Conservation (phyloP, 53 echinoderm and acorn worm genomes). For the Pentamera pediparva region DNA sequence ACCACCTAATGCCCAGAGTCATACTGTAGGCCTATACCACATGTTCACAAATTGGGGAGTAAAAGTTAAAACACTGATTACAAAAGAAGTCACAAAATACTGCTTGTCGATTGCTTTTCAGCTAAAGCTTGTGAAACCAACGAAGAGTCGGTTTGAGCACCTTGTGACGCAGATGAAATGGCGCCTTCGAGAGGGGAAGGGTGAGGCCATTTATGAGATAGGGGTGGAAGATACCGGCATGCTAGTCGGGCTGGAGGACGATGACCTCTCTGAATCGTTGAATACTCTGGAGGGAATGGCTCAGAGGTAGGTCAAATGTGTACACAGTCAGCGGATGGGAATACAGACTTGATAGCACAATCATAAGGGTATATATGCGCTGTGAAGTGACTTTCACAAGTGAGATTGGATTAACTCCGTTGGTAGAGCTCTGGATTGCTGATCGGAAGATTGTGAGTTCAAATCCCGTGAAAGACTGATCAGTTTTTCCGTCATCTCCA, state of each 20-base stretch:
- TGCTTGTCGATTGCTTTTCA: slow-evolving; percentile 10
- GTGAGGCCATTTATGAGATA: slow-evolving; percentile 98
- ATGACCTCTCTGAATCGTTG: slow-evolving; percentile 66
- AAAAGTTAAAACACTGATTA: neutral
- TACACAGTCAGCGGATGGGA: neutral
- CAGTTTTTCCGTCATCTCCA: too few relatives aligned
- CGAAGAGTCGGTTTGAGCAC: slow-evolving; percentile 83
- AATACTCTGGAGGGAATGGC: slow-evolving; percentile 84
- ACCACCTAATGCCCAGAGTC: neutral
- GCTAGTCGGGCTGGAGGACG: slow-evolving; percentile 67
- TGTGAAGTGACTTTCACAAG: too few relatives aligned
- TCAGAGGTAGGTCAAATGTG: slow-evolving; percentile 41
- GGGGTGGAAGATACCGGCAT: slow-evolving; percentile 92
- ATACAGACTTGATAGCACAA: too few relatives aligned
- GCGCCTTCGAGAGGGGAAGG: slow-evolving; percentile 87
- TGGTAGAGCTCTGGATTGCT: too few relatives aligned
- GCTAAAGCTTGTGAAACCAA: slow-evolving; percentile 91
- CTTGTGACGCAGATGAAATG: slow-evolving; percentile 96
- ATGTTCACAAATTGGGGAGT: neutral
- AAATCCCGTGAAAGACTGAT: too few relatives aligned
- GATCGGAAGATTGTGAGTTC: too few relatives aligned
- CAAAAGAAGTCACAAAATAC: neutral
- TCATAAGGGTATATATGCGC: too few relatives aligned
- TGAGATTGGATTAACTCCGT: too few relatives aligned
- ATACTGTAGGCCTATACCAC: neutral